Percentiles rank a stretch among this genome's conserved stretches.
These are phyloP conservation scores for Lithobates sylvaticus DNA, from an alignment of 2,797 vertebrate species.

Conservation along the genomic window DNA sequence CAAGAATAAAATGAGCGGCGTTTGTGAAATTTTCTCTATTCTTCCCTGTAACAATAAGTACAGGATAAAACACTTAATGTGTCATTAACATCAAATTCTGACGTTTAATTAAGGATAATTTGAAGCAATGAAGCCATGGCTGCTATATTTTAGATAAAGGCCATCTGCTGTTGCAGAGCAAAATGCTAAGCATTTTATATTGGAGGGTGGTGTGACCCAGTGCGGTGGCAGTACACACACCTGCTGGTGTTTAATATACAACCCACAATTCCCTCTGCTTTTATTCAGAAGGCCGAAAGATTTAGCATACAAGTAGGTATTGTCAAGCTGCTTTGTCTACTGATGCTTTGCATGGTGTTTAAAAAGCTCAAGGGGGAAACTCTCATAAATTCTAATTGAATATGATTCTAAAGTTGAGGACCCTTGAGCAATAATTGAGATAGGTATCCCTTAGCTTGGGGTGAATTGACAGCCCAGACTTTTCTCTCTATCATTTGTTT, in stretches of 20 bases:
- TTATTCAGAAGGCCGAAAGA: not conserved
- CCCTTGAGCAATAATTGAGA: conserved; percentile 9
- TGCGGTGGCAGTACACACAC: not conserved
- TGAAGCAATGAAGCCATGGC: not conserved
- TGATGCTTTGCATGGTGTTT: not conserved
- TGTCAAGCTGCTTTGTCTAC: not conserved
- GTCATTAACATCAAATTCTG: conserved; percentile 23
- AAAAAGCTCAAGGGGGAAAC: not conserved
- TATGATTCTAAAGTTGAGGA: conserved; percentile 1
- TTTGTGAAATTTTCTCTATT: conserved; percentile 36
- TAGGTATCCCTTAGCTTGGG: not conserved
- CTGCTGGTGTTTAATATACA: not conserved
- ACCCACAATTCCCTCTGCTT: not conserved
- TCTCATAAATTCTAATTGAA: conserved; percentile 30
- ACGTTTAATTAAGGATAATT: conserved; percentile 32
- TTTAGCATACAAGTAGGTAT: conserved; percentile 11
- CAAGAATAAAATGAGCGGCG: conserved; percentile 64
- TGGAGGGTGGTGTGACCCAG: not conserved
- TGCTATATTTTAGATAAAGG: conserved; percentile 26
- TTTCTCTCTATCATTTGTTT: conserved; percentile 25
- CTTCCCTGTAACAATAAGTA: conserved; percentile 12
- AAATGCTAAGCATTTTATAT: not conserved
- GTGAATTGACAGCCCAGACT: conserved; percentile 16
- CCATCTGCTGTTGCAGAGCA: not conserved
- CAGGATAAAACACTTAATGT: conserved; percentile 35